phyloP scores from a whole-genome alignment of 1,140 invertebrate genomes.

The Drosophila tsacasi region DNA sequence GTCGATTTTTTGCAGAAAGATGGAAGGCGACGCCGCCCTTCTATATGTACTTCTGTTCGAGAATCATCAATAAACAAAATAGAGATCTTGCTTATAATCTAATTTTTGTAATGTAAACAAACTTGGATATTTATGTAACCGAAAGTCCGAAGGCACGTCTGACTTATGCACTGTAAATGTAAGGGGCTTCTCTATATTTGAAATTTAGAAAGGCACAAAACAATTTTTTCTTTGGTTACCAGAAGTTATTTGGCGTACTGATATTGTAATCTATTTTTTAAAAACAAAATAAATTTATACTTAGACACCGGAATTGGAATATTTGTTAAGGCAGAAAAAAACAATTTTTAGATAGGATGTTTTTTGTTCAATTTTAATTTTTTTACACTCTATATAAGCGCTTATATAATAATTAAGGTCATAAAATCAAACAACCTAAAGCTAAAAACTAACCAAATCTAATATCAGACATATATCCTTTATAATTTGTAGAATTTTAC shows the following conservation, averaged over 20 bases:
- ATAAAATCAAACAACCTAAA: no score
- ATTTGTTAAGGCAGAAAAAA: no score
- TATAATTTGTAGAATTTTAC: no score
- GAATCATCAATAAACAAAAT: conserved; percentile 44
- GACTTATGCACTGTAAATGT: conserved; percentile 15
- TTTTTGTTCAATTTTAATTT: no score
- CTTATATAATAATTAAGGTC: no score
- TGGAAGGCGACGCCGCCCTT: conserved; percentile 21
- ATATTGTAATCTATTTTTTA: neutral
- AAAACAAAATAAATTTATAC: no score
- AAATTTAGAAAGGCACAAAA: neutral
- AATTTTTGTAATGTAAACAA: conserved; percentile 38
- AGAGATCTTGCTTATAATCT: conserved; percentile 34
- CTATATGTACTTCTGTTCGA: conserved; percentile 4
- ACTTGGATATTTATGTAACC: conserved; percentile 38
- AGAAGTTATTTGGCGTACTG: neutral
- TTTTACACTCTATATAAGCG: no score
- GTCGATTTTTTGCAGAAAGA: conserved; percentile 33
- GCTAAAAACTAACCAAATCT: no score
- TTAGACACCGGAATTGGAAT: no score
- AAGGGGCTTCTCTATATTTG: neutral
- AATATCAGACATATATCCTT: no score
- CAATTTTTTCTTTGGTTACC: no score
- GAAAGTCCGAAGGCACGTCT: conserved; percentile 13
- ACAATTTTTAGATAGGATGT: no score